Percentiles rank a stretch among this genome's conserved stretches.
Conservation (phyloP, 2,113 vertebrate genomes). For the Acanthisitta chloris region DNA sequence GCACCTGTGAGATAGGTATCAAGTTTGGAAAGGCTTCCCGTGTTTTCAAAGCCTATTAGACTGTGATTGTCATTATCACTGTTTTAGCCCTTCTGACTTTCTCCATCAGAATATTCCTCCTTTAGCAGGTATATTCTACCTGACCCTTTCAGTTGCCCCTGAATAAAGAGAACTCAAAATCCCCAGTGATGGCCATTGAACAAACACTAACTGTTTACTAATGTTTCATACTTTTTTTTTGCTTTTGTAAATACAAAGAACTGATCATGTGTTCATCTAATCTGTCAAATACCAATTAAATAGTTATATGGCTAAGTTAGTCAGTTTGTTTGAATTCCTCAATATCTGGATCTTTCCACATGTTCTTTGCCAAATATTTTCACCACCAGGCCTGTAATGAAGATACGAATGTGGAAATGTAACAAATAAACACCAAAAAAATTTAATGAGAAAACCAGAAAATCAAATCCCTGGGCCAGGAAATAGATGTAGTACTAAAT, state of each 20-base stretch:
- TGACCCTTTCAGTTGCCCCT: neutral
- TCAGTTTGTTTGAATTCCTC: neutral
- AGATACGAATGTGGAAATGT: neutral
- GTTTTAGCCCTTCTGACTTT: neutral
- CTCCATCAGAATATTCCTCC: neutral
- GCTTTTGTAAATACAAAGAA: neutral
- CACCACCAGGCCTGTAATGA: neutral
- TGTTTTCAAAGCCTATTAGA: neutral
- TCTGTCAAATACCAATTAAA: neutral
- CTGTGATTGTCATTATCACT: neutral
- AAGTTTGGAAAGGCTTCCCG: neutral
- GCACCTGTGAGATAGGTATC: neutral
- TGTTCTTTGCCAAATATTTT: neutral
- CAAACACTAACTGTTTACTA: neutral
- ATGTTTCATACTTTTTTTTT: neutral
- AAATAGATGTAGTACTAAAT: neutral
- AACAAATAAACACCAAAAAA: neutral
- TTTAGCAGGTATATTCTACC: neutral
- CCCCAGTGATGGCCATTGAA: neutral
- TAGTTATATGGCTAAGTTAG: neutral
- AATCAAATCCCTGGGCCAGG: neutral
- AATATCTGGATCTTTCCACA: neutral
- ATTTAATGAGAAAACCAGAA: neutral
- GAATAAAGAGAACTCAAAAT: neutral
- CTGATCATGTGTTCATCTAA: neutral